A percentile compares a stretch with the other conserved stretches of the same genome.
phyloP scores from a whole-genome alignment of 2,113 vertebrate species.

The Eulacestoma nigropectus region DNA sequence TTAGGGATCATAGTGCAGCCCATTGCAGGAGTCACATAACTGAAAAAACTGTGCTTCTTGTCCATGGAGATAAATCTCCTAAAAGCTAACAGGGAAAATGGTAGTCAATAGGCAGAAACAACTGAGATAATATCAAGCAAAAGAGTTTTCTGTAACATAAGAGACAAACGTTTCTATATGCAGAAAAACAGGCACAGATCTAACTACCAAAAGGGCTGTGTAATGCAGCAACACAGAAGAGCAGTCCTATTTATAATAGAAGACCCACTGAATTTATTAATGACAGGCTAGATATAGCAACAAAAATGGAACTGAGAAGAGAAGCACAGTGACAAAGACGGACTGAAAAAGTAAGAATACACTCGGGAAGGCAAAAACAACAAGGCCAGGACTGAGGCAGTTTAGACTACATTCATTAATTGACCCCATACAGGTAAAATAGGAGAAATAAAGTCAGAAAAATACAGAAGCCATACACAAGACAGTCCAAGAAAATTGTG shows the following conservation, averaged over 20 bases:
- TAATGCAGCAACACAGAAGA: neutral
- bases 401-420: neutral
- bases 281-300: neutral
- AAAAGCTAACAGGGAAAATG: neutral
- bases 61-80: neutral
- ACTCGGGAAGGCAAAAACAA: neutral
- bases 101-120: neutral
- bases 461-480: neutral
- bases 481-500: neutral
- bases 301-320: neutral
- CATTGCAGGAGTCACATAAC: neutral
- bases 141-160: neutral
- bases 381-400: neutral
- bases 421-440: neutral
- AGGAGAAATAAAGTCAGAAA: neutral
- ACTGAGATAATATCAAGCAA: neutral
- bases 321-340: neutral
- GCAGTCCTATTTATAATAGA: neutral
- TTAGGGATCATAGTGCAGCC: neutral
- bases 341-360: neutral
- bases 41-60: neutral
- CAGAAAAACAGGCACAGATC: neutral
- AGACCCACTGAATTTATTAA: neutral
- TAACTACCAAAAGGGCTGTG: neutral
- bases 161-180: neutral